Evolutionary conservation across 2,888 invertebrate species (phyloP), one percentile per base, ranked within the genome.

Genomic region (Podotricha telesiphe): DNA sequence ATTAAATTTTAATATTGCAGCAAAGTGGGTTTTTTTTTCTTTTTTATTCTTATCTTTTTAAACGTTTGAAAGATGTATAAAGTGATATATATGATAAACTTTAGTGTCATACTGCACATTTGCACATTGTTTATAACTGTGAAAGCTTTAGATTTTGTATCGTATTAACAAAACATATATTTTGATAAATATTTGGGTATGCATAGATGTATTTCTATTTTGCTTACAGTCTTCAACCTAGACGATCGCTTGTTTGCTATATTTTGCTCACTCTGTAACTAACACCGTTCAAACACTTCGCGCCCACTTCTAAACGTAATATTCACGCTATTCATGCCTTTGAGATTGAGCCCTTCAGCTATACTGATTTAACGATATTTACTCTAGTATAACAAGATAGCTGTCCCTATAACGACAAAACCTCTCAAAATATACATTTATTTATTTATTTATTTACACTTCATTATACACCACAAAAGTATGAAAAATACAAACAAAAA

Each of bases 211-310:
- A 83, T 84, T 82, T 85, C 82, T 86, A 87, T 89, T 88, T 88
- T 90, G 87, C 84, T 82, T 85, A 82, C 79, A 68, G 62, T 67
- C 58, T 67, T 53, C 67, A 47, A 68, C 86, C 82, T 80, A 85
- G 90, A 90, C 84, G 86, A 87, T 86, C 88, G 91, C 91, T 91
- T 91, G 91, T 91, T 87, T 80, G 84, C 80, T 85, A 86, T 86
- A 86, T 77, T 86, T 87, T 85, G 77, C 82, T 77, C 84, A 89
- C 88, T 87, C 76, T 86, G 87, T 87, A 86, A 82, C 82, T 80
- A 74, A 83, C 83, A 86, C 84, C 82, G 81, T 83, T 82, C 82
- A 80, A 86, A 84, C 84, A 86, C 82, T 87, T 86, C 82, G 85
- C 87, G 82, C 85, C 85, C 86, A 88, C 87, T 82, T 83, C 83